Conservation (phyloP, 2,888 invertebrate species). For the Crocallis elinguaria region DNA sequence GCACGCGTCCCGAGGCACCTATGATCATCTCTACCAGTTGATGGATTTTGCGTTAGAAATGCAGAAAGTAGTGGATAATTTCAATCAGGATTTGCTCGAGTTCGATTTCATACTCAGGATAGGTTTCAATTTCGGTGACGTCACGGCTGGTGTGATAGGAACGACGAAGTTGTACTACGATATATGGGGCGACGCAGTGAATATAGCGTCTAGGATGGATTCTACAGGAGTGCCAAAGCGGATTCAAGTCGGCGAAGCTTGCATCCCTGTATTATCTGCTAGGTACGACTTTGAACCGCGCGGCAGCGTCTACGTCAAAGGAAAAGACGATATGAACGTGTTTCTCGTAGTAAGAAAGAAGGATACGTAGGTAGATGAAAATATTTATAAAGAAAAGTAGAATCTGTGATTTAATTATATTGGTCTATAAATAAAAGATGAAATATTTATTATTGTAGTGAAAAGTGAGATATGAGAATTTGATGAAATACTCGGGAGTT, state of each 20-base stretch:
- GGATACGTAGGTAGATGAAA: conserved; percentile 50
- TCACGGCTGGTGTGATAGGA: conserved; percentile 98
- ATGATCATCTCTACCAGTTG: conserved; percentile 93
- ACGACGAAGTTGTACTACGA: conserved; percentile 98
- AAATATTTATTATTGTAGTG: conserved; percentile 59
- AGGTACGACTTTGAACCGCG: conserved; percentile 95
- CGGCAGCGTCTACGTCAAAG: conserved; percentile 97
- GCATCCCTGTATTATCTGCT: conserved; percentile 87
- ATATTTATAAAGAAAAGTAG: conserved; percentile 61
- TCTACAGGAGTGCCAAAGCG: conserved; percentile 95
- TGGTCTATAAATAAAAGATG: conserved; percentile 39
- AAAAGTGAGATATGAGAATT: conserved; percentile 55
- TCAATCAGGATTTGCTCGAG: conserved; percentile 95
- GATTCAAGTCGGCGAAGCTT: conserved; percentile 93
- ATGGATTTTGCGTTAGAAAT: conserved; percentile 97
- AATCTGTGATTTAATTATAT: conserved; percentile 81
- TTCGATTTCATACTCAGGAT: conserved; percentile 94
- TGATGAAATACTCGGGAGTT: conserved; percentile 71
- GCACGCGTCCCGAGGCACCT: conserved; percentile 87
- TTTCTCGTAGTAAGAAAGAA: conserved; percentile 88
- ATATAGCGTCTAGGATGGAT: conserved; percentile 98
- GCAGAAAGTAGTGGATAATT: conserved; percentile 94
- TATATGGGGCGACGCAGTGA: conserved; percentile 99
- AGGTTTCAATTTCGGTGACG: conserved; percentile 97
- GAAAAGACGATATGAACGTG: conserved; percentile 98